Conservation (phyloP, 2,113 vertebrate species). For the Lanius collurio region DNA sequence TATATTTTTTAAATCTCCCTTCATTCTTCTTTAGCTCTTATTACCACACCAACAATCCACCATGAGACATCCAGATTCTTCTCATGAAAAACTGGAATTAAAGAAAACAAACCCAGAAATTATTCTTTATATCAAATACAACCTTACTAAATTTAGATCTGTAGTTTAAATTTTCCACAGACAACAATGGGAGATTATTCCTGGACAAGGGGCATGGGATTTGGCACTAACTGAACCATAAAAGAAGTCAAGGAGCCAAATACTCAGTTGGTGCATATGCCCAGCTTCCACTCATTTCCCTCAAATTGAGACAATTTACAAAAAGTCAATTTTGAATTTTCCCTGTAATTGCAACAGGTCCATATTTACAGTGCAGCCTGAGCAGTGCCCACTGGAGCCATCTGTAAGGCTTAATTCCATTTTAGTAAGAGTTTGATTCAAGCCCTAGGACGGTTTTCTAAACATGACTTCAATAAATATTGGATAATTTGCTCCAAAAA, state of each 20-base stretch:
- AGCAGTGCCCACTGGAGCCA: background rate
- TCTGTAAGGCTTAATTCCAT: background rate
- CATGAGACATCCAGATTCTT: background rate
- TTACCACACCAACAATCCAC: background rate
- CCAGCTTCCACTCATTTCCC: background rate
- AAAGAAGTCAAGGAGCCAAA: background rate
- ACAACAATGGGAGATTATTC: background rate
- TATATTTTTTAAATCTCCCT: background rate
- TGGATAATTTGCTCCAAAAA: background rate
- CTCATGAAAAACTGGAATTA: background rate
- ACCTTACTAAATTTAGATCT: background rate
- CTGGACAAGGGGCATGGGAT: background rate
- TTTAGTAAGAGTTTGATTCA: background rate
- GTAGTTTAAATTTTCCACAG: background rate
- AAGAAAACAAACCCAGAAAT: background rate
- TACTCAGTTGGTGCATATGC: rapidly evolving
- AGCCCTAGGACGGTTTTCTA: background rate
- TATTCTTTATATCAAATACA: background rate
- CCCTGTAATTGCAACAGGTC: background rate
- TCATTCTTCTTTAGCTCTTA: background rate
- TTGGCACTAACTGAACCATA: background rate
- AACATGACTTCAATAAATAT: background rate
- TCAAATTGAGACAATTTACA: background rate
- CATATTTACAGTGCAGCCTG: background rate
- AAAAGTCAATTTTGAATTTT: background rate